phyloP scores from a whole-genome alignment of 2,888 invertebrate species.

The Petrolisthes cinctipes region DNA sequence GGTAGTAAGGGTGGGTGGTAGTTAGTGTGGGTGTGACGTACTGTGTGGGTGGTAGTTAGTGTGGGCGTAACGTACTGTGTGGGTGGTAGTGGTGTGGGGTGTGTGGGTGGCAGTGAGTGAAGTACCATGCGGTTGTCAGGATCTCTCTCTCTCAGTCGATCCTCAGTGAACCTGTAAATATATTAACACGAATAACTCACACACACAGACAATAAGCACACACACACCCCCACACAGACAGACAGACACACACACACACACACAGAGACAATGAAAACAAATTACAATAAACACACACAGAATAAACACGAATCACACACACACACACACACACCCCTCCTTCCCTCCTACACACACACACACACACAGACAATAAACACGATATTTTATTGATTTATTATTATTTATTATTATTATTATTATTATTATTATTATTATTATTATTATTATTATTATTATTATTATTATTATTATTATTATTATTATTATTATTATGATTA shows the following conservation, averaged over 20 bases:
- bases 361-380: background rate
- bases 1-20: no score
- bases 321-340: background rate
- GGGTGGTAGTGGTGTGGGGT: background rate
- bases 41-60: no score
- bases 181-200: background rate
- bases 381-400: no score
- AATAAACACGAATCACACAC: background rate
- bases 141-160: background rate
- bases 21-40: no score
- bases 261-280: background rate
- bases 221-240: background rate
- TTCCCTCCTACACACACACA: background rate
- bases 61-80: no score
- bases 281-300: no score
- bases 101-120: background rate
- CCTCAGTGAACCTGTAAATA: background rate
- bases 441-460: no score
- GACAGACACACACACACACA: background rate
- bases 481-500: no score
- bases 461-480: no score
- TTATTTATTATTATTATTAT: no score
- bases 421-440: no score
- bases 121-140: background rate
- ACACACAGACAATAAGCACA: background rate